A percentile compares a stretch with the other conserved stretches of the same genome.
Conservation (phyloP, 2,888 invertebrate species). For the Mechanitis mazaeus region DNA sequence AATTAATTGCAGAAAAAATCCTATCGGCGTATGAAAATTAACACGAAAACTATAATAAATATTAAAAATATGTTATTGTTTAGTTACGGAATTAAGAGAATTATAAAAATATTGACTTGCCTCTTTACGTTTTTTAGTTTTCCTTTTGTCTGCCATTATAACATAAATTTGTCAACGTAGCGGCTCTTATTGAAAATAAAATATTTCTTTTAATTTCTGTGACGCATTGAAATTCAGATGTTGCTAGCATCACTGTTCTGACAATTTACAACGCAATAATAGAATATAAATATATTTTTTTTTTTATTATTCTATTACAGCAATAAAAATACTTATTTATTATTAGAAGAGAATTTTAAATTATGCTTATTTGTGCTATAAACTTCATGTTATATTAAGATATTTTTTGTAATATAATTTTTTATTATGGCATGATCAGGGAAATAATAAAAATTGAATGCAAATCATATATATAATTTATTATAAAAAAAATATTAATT, state of each 20-base stretch:
- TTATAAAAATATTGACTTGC: slow-evolving; percentile 35
- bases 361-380: no score
- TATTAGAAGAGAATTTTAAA: no score
- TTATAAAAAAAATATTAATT: no score
- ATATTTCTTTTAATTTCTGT: slow-evolving; percentile 24
- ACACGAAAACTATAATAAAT: background rate
- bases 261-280: background rate
- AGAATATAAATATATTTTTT: no score
- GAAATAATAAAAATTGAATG: no score
- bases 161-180: slow-evolving; percentile 56
- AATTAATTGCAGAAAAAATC: background rate
- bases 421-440: no score
- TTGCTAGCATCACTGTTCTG: slow-evolving; percentile 14
- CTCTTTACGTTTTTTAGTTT: slow-evolving; percentile 72
- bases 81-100: slow-evolving; percentile 7
- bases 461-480: no score
- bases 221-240: slow-evolving; percentile 27
- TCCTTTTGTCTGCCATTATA: slow-evolving; percentile 71
- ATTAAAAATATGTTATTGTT: slow-evolving; percentile 19
- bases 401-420: no score
- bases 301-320: no score
- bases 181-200: slow-evolving; percentile 29
- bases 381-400: no score
- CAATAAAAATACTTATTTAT: no score
- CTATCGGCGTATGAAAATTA: background rate